These are phyloP conservation scores for Loriculus beryllinus DNA, from an alignment of 2,797 vertebrate genomes.

Conservation along the genomic window DNA sequence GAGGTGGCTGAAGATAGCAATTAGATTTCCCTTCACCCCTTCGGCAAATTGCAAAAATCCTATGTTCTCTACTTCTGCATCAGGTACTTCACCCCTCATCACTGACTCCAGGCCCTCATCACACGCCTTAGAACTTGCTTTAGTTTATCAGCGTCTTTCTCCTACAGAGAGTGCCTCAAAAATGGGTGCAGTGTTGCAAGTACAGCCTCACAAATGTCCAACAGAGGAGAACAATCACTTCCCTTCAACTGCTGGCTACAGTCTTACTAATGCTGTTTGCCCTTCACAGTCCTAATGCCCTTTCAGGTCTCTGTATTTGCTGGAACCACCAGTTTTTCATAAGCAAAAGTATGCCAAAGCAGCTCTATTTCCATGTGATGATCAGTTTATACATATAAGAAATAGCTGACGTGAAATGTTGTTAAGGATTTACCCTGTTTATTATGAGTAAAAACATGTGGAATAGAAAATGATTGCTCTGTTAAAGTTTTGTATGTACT, in stretches of 20 bases:
- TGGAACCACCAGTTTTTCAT: neutral
- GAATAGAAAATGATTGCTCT: neutral
- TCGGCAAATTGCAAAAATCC: neutral
- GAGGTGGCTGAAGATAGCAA: neutral
- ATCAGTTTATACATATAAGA: neutral
- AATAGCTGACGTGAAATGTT: neutral
- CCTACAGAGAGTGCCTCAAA: neutral
- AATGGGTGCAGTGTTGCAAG: neutral
- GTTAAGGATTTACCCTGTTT: neutral
- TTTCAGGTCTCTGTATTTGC: neutral
- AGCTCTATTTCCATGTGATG: neutral
- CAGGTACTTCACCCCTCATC: neutral
- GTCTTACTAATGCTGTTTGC: neutral
- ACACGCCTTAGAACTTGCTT: neutral
- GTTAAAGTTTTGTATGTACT: neutral
- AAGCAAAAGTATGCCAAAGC: neutral
- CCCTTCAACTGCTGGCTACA: neutral
- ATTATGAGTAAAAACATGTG: neutral
- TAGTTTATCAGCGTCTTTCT: neutral
- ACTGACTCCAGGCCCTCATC: neutral
- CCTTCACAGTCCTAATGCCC: neutral
- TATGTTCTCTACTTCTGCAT: neutral
- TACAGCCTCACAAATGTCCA: neutral
- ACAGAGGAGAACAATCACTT: neutral
- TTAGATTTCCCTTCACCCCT: neutral